A percentile compares a stretch with the other conserved stretches of the same genome.
Conservation (phyloP, 2,797 vertebrate genomes). For the Epinephelus malabaricus region DNA sequence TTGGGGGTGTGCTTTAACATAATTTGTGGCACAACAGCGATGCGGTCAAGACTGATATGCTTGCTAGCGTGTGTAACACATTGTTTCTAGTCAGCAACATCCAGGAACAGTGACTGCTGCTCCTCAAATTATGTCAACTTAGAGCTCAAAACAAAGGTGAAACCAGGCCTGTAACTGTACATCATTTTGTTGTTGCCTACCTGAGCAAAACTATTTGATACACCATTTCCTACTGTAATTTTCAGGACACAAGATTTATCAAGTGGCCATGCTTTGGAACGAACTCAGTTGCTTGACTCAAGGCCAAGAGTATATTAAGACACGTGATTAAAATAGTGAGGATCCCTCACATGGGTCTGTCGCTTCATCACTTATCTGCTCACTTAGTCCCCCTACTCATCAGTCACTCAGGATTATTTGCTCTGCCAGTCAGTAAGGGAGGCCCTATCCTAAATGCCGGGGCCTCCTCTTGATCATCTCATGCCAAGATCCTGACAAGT, state of each 20-base stretch:
- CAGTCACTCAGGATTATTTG: constrained; percentile 74
- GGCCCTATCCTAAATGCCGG: constrained; percentile 50
- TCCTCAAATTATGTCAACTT: background rate
- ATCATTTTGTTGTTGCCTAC: background rate
- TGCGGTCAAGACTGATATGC: too few species aligned
- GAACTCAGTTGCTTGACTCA: constrained; percentile 21
- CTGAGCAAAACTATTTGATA: background rate
- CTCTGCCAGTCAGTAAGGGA: constrained; percentile 56
- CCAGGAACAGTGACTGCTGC: too few species aligned
- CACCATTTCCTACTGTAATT: background rate
- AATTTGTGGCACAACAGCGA: too few species aligned
- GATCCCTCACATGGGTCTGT: constrained; percentile 52
- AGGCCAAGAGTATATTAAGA: constrained; percentile 48
- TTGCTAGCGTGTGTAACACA: too few species aligned
- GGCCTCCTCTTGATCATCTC: constrained; percentile 66
- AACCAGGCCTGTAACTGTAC: background rate
- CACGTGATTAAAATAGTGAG: constrained; percentile 60
- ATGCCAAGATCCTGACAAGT: constrained; percentile 76
- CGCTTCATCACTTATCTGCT: constrained; percentile 60
- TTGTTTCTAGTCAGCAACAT: too few species aligned
- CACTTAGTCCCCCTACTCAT: constrained; percentile 64
- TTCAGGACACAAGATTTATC: constrained; percentile 2
- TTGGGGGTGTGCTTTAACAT: too few species aligned
- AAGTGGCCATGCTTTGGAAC: background rate
- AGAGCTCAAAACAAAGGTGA: background rate